phyloP scores from a whole-genome alignment of 2,113 vertebrate species.

The Silurus meridionalis region DNA sequence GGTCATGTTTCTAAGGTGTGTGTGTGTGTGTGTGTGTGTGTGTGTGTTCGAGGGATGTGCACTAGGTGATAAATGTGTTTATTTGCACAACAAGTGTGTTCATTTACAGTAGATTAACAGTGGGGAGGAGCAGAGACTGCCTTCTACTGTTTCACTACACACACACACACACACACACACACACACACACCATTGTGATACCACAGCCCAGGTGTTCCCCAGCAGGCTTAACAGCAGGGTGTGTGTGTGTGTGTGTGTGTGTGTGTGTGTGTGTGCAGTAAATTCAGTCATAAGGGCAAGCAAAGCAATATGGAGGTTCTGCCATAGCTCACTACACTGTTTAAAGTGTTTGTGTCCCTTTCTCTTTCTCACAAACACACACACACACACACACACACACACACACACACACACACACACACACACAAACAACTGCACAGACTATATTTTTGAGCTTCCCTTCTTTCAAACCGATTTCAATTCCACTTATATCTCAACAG shows the following conservation, averaged over 20 bases:
- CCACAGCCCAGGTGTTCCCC: constrained; percentile 17
- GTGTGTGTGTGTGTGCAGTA: constrained; percentile 8
- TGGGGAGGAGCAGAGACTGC: not conserved
- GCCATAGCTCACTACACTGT: constrained; percentile 4
- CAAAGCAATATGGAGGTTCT: not conserved
- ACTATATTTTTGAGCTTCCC: not conserved
- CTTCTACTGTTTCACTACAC: constrained; percentile 11
- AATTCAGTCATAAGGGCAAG: not conserved
- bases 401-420: constrained; percentile 2
- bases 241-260: constrained; percentile 3
- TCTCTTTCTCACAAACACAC: too few species aligned
- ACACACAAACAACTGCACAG: not conserved
- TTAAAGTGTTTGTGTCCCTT: not conserved
- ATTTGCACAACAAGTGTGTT: constrained; percentile 18
- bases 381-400: constrained; percentile 23
- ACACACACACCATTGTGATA: not conserved
- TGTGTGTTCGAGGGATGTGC: not conserved
- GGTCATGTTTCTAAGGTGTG: not conserved
- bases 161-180: not conserved
- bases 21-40: not conserved
- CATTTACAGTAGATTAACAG: constrained; percentile 29
- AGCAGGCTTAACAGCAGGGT: constrained; percentile 26
- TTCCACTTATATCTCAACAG: not conserved
- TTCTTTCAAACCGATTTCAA: constrained; percentile 9
- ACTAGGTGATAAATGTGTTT: constrained; percentile 19